A percentile compares a stretch with the other conserved stretches of the same genome.
These are phyloP conservation scores for Poecilia gillii DNA, from an alignment of 2,797 vertebrate genomes.

Conservation along the genomic window DNA sequence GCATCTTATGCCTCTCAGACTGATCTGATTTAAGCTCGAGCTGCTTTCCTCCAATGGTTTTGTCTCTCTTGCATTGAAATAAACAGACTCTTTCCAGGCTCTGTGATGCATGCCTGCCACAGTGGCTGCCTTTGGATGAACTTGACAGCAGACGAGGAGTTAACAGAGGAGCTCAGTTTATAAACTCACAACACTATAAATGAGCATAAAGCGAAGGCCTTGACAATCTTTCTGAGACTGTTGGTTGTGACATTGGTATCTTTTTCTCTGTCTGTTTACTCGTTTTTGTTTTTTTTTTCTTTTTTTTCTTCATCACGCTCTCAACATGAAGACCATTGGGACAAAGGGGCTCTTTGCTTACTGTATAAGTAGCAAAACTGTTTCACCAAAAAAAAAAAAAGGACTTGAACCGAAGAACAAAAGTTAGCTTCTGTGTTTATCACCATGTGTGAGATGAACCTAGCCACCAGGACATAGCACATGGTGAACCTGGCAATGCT, in stretches of 20 bases:
- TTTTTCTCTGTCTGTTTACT: slow-evolving; percentile 38
- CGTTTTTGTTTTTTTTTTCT: not conserved
- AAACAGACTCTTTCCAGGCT: slow-evolving; percentile 33
- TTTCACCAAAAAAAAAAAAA: slow-evolving; percentile 29
- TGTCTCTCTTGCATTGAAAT: slow-evolving; percentile 34
- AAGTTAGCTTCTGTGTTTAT: slow-evolving; percentile 23
- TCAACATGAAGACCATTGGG: slow-evolving; percentile 66
- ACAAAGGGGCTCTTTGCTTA: slow-evolving; percentile 76
- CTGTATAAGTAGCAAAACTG: slow-evolving; percentile 72
- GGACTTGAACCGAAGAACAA: slow-evolving; percentile 2
- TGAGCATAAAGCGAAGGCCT: slow-evolving; percentile 61
- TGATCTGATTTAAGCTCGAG: slow-evolving; percentile 28
- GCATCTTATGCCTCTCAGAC: slow-evolving; percentile 18
- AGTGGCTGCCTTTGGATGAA: slow-evolving; percentile 33
- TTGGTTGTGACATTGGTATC: slow-evolving; percentile 39
- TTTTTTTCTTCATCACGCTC: slow-evolving; percentile 37
- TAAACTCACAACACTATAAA: slow-evolving; percentile 50
- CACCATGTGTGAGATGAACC: slow-evolving; percentile 34
- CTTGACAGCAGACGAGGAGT: slow-evolving; percentile 30
- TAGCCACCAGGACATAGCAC: slow-evolving; percentile 32
- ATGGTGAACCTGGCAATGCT: slow-evolving; percentile 42
- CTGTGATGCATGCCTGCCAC: slow-evolving; percentile 50
- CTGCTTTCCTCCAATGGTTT: slow-evolving; percentile 24
- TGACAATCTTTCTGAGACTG: slow-evolving; percentile 78
- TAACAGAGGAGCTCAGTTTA: slow-evolving; percentile 46